Base-by-base conservation (phyloP, 2,113 vertebrate genomes). In the Pterocles orientalis region DNA sequence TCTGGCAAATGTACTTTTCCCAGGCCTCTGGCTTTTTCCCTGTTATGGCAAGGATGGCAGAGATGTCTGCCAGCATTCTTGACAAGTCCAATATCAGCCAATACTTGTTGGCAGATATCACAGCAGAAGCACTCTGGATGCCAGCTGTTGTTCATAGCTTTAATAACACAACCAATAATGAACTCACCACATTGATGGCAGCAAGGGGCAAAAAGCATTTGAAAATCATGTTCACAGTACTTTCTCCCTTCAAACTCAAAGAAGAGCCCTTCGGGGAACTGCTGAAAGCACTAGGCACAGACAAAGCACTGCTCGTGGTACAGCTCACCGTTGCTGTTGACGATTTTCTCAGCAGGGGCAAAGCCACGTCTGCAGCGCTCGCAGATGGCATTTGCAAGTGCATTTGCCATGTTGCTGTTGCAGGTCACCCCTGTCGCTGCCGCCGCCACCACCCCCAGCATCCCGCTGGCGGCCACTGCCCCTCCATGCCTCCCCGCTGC, bases 101-200 rank as follows among this genome's bases (percentile, higher is more conserved):
- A 95, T 50, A 99, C 98, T 34, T 98, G 90, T 82, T 99, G 97
- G 97, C 99, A 99, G 94, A 99, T 98, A 88, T 99, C 99, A 90
- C 99, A 99, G 98, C 99, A 98, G 98, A 99, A 99, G 82, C 99
- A 99, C 86, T 99, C 98, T 2, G 99, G 99, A 92, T 99, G 99
- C 99, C 99, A 99, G 93, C 99, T 99, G 81, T 99, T 99, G 97
- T 99, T 99, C 99, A 99, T 99, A 64, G 99, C 99, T 98, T 99
- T 99, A 98, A 99, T 99, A 91, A 99, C 99, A 47, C 99, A 99
- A 62, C 99, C 99, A 56, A 99, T 99, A 95, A 99, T 99, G 97
- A 99, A 99, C 93, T 99, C 99, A 48, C 99, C 99, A 97, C 99
- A 99, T 48, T 99, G 99, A 95, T 99, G 99, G 97, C 99, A 99